These are phyloP conservation scores for Lymantria monacha DNA, from an alignment of 2,888 invertebrate genomes.

Conservation along the genomic window DNA sequence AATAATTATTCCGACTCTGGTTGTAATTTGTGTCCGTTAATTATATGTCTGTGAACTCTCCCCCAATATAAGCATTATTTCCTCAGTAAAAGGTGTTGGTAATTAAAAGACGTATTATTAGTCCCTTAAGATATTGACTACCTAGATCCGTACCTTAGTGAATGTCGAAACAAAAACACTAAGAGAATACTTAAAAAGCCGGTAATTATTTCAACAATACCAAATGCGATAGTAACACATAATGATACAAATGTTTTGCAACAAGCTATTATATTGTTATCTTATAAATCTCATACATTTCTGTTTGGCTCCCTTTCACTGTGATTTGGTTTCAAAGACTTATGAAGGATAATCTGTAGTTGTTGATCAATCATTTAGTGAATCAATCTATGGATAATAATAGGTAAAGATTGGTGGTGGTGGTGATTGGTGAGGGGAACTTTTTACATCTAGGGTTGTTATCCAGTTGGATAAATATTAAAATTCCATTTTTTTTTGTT, in stretches of 20 bases:
- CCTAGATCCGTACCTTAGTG: constrained; percentile 2
- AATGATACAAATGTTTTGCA: constrained; percentile 34
- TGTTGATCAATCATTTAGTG: constrained; percentile 19
- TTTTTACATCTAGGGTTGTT: not conserved
- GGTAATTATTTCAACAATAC: constrained; percentile 36
- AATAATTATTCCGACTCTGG: too few relatives aligned
- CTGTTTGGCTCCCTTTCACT: constrained; percentile 41
- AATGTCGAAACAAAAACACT: constrained; percentile 14
- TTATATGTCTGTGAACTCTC: too few relatives aligned
- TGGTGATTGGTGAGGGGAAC: not conserved
- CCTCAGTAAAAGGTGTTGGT: too few relatives aligned
- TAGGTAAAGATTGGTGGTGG: not conserved
- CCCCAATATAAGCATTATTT: too few relatives aligned
- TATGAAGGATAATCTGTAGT: constrained; percentile 21
- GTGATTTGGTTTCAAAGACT: constrained; percentile 3
- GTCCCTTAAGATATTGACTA: too few relatives aligned
- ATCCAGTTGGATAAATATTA: too few relatives aligned
- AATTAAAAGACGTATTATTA: too few relatives aligned
- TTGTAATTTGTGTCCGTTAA: too few relatives aligned
- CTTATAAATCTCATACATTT: constrained; percentile 38
- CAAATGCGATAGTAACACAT: constrained; percentile 22
- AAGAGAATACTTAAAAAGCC: constrained; percentile 25
- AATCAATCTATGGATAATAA: constrained; percentile 19
- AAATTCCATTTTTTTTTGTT: too few relatives aligned
- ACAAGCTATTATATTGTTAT: constrained; percentile 38